Evolutionary conservation across 2,888 invertebrate genomes (phyloP).

Genomic region (Phytoseiulus persimilis): DNA sequence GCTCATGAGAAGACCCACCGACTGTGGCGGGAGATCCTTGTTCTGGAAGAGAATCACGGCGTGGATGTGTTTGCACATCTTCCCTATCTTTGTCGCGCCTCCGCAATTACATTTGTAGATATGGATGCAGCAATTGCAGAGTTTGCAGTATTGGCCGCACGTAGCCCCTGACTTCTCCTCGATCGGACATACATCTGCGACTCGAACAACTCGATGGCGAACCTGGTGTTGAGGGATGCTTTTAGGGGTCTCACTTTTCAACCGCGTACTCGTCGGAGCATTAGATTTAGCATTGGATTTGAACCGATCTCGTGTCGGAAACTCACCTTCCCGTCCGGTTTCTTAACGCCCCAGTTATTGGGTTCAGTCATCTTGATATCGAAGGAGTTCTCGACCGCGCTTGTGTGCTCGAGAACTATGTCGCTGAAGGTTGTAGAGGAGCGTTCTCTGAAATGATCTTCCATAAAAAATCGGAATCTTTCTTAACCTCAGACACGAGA

Average conservation of each 20-base stretch:
- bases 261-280: no score
- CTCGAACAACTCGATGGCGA: conserved; percentile 18
- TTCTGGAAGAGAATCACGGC: conserved; percentile 8
- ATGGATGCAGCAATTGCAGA: conserved; percentile 28
- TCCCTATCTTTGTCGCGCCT: conserved; percentile 20
- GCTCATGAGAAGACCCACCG: neutral
- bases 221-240: neutral
- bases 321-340: conserved; percentile 21
- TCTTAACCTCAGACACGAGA: no score
- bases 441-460: conserved; percentile 12
- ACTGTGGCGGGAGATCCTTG: neutral
- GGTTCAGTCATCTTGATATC: conserved; percentile 21
- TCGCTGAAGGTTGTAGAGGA: conserved; percentile 16
- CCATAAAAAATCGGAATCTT: no score
- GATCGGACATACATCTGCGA: neutral
- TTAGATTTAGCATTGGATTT: no score
- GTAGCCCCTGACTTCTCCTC: neutral
- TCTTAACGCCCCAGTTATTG: conserved; percentile 19
- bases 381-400: neutral
- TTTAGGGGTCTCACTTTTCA: no score
- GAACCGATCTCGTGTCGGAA: no score
- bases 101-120: conserved; percentile 36
- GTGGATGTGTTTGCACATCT: conserved; percentile 37
- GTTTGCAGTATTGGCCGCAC: conserved; percentile 12
- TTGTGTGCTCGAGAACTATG: conserved; percentile 17